phyloP scores from a whole-genome alignment of 2,113 vertebrate genomes.

The Chunga burmeisteri region DNA sequence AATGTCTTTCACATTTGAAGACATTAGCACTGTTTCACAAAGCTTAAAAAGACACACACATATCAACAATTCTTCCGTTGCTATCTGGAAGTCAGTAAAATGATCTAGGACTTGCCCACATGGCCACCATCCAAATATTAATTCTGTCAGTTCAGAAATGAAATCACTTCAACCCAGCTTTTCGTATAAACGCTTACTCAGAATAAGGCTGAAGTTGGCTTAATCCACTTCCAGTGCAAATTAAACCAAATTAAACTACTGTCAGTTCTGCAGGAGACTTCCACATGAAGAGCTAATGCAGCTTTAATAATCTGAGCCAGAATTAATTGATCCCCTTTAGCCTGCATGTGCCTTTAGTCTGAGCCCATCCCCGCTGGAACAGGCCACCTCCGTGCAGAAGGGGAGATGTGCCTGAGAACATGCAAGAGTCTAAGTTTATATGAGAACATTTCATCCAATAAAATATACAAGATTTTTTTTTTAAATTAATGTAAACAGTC shows the following conservation, averaged over 20 bases:
- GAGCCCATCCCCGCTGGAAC: background rate
- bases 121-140: background rate
- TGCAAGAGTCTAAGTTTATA: background rate
- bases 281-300: fast-evolving
- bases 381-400: background rate
- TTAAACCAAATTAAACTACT: background rate
- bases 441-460: background rate
- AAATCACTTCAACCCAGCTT: background rate
- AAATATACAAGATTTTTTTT: background rate
- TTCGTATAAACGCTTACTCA: fast-evolving
- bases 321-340: background rate
- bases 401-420: background rate
- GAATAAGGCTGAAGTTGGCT: background rate
- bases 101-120: background rate
- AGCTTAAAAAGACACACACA: background rate
- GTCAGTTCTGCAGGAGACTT: background rate
- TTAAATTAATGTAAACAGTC: background rate
- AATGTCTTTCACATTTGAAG: background rate
- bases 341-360: background rate
- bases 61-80: background rate
- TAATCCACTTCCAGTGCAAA: background rate
- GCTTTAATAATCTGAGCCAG: background rate
- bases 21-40: background rate
- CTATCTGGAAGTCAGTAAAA: background rate
- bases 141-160: background rate